phyloP scores from a whole-genome alignment of 2,888 invertebrate species.

The Apotomis turbidana region DNA sequence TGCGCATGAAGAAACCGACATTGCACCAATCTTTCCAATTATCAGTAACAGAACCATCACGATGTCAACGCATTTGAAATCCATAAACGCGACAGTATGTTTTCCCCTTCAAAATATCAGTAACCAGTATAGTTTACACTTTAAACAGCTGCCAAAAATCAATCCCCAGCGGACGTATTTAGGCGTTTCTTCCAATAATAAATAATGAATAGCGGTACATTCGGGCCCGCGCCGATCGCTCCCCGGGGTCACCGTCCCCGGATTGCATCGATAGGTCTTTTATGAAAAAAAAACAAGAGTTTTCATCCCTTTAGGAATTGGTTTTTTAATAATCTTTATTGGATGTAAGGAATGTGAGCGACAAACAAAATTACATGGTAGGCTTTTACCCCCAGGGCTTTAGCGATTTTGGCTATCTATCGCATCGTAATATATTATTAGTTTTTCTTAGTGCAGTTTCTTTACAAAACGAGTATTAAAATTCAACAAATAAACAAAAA shows the following conservation, averaged over 20 bases:
- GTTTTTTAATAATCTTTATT: slow-evolving; percentile 37
- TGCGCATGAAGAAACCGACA: no score
- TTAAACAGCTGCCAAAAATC: not conserved
- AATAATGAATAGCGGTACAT: slow-evolving; percentile 22
- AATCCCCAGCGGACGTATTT: not conserved
- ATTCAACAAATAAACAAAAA: no score
- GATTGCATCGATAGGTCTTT: slow-evolving; percentile 39
- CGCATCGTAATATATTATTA: not conserved
- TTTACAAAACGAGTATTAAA: no score
- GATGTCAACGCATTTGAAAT: no score
- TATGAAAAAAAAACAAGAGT: slow-evolving; percentile 22
- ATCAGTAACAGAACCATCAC: no score
- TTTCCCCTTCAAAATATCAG: not conserved
- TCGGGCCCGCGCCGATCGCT: slow-evolving; percentile 11
- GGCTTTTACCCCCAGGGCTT: not conserved
- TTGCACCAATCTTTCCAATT: no score
- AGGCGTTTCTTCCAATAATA: slow-evolving; percentile 13
- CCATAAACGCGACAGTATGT: no score
- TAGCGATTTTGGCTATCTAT: not conserved
- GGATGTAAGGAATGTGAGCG: slow-evolving; percentile 6
- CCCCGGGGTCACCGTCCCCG: slow-evolving; percentile 20
- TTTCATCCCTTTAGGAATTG: slow-evolving; percentile 27
- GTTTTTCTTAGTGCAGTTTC: no score
- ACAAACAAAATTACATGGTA: not conserved
- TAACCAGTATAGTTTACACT: not conserved